Evolutionary conservation across 2,888 invertebrate species (phyloP).

Genomic region (Cephalotes varians): DNA sequence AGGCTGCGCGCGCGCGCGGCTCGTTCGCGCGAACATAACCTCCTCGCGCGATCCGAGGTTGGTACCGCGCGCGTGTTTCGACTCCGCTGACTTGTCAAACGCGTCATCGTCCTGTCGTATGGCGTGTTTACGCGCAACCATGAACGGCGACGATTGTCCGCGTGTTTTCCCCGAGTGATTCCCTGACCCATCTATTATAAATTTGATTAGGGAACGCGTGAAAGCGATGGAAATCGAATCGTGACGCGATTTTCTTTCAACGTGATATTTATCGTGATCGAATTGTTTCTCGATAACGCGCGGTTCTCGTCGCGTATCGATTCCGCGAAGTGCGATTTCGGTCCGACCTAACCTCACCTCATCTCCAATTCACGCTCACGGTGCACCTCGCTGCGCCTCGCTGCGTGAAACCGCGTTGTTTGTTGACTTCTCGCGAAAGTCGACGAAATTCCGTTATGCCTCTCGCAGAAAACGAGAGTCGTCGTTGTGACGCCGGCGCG

Average conservation of each 20-base stretch:
- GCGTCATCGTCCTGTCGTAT: background rate
- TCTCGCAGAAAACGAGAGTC: background rate
- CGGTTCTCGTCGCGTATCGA: background rate
- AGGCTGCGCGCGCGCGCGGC: background rate
- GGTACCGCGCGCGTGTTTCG: constrained; percentile 23
- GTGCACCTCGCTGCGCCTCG: background rate
- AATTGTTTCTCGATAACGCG: background rate
- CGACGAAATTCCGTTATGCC: background rate
- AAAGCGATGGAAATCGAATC: too few relatives aligned
- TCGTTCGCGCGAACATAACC: constrained; percentile 26
- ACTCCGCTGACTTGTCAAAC: constrained; percentile 8
- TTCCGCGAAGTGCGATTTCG: background rate
- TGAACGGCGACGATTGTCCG: too few relatives aligned
- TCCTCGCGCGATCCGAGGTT: constrained; percentile 21
- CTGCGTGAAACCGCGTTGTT: background rate
- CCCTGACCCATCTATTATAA: too few relatives aligned
- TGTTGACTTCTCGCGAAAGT: constrained; percentile 15
- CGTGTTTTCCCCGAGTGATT: background rate
- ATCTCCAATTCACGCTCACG: background rate
- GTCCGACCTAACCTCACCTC: constrained; percentile 6
- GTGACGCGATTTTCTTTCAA: background rate
- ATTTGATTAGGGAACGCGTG: too few relatives aligned
- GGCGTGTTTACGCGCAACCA: background rate
- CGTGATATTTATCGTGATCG: background rate
- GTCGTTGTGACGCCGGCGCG: background rate